Base-by-base conservation (phyloP, 2,113 vertebrate species). In the Halichoeres trimaculatus region DNA sequence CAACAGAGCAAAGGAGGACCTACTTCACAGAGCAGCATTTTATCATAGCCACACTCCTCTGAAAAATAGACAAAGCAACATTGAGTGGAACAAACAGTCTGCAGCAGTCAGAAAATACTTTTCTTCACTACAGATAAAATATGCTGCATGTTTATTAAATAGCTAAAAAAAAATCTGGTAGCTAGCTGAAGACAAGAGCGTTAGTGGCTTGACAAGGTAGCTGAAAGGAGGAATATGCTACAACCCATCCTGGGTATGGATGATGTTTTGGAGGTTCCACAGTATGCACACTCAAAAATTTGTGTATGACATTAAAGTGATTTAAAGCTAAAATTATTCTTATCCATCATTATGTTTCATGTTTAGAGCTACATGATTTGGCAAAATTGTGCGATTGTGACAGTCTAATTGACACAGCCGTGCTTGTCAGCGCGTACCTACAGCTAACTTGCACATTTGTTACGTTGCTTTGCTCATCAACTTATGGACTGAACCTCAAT, bases 1-100 rank as follows among this genome's bases (percentile, higher is more conserved):
- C 79, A 83, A 86, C 78, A 41, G 61, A 71, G 59, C 67, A 65
- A 54, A 74, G 43, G 45, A 65, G 62, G 81, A 45, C 65, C 61
- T 43, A 75, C 55, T 82, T 77, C 34, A 80, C 68, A 57, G 26
- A 51, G 61, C 19, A 64, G 54, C 57, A 34, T 72, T 83, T 81
- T 38, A 47, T 76, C 36, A 76, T 50, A 54, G 66, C 26, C 53
- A 59, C 57, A 41, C 54, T 4, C 43, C 20, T 51, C 45, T 1
- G 0, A 35, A 63, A 69, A 41, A 38, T 8, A 36, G 43, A 72
- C 3, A 6, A 40, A 14, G 51, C 16, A 65, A 23, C 64, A 22
- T 38, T 76, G 56, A 16, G 3, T 43, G 2, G 41, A 43, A 43
- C 41, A 13, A 43, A 43, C 41, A 43, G 41, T 5, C 12, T 43